Percentiles rank a stretch among this genome's conserved stretches.
Evolutionary conservation across 35 echinoderm and acorn worm genomes (phyloP).

Genomic region (Acanthaster planci): DNA sequence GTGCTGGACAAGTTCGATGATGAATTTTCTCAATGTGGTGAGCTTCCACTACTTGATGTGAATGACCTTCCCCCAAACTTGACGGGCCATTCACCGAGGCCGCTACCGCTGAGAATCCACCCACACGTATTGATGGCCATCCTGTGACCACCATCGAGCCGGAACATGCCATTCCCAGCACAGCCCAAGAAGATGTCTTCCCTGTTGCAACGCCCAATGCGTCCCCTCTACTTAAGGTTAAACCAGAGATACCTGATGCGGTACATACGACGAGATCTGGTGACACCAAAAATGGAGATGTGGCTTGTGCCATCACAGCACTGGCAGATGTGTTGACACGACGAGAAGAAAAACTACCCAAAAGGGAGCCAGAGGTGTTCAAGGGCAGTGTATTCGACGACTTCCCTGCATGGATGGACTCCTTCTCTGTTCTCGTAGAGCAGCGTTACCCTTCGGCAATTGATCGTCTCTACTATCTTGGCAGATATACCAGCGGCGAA

Average conservation of each 20-base stretch:
- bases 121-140: neutral
- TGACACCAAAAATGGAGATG: neutral
- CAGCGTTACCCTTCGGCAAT: neutral
- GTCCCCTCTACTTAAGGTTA: neutral
- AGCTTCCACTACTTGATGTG: no score
- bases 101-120: neutral
- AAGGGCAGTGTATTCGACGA: neutral
- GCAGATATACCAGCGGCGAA: conserved; percentile 5
- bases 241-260: neutral
- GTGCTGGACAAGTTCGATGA: no score
- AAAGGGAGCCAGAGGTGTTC: neutral
- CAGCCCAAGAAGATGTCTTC: neutral
- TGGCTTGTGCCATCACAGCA: neutral
- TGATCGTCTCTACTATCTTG: conserved; percentile 12
- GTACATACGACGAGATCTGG: neutral
- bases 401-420: neutral
- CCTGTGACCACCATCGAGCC: neutral
- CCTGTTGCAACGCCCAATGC: neutral
- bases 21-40: no score
- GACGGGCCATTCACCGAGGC: neutral
- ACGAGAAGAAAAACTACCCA: neutral
- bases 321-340: neutral
- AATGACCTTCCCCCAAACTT: neutral
- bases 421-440: neutral
- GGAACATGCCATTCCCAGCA: neutral